Evolutionary conservation across 2,113 vertebrate genomes (phyloP).

Genomic region (Rhombomys opimus): DNA sequence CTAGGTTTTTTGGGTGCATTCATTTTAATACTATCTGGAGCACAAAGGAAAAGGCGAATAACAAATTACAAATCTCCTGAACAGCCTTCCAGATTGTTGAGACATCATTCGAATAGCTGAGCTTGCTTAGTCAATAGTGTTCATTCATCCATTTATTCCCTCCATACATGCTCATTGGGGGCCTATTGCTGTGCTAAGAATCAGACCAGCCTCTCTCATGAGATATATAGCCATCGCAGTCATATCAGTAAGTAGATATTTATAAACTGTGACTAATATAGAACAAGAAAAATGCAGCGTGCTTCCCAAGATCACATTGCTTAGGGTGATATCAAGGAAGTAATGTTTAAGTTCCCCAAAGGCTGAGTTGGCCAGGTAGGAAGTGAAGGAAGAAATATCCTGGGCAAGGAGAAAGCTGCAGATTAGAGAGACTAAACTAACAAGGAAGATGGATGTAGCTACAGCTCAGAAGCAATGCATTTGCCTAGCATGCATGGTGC

Average conservation of each 20-base stretch:
- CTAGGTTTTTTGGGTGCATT: slow-evolving; percentile 79
- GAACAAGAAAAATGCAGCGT: background rate
- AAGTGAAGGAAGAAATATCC: background rate
- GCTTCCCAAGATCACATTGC: background rate
- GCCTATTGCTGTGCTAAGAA: background rate
- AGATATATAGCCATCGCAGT: background rate
- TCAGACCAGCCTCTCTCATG: background rate
- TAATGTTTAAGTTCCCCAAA: background rate
- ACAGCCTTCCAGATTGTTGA: background rate
- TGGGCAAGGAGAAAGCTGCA: background rate
- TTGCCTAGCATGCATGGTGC: background rate
- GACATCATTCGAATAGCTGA: slow-evolving; percentile 16
- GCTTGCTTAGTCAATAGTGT: background rate
- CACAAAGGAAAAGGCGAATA: background rate
- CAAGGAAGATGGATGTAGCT: background rate
- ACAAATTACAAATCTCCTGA: background rate
- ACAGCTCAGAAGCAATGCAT: background rate
- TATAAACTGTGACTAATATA: background rate
- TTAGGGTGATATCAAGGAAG: background rate
- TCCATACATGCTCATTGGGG: background rate
- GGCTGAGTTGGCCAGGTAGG: background rate
- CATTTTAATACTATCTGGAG: slow-evolving; percentile 83
- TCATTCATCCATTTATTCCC: background rate
- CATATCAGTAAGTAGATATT: slow-evolving; percentile 23
- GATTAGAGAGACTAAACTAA: slow-evolving; percentile 21